These are phyloP conservation scores for Ia io DNA, from an alignment of 2,113 vertebrate species.

Conservation along the genomic window DNA sequence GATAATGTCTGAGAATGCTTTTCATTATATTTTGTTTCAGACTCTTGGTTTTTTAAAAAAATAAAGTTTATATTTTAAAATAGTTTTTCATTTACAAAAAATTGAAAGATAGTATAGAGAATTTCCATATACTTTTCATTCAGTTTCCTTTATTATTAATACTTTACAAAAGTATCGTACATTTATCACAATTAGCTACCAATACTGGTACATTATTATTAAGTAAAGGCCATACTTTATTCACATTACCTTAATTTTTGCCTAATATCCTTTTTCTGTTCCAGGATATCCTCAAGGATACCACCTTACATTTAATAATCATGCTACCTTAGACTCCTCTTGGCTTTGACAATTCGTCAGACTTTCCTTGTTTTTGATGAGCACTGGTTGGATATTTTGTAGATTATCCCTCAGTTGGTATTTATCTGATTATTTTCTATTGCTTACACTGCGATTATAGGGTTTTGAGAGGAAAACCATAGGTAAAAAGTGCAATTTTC, in stretches of 20 bases:
- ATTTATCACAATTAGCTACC: neutral
- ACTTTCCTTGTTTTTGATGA: slow-evolving; percentile 14
- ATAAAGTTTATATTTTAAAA: neutral
- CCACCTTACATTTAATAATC: neutral
- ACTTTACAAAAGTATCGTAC: neutral
- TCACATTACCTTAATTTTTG: neutral
- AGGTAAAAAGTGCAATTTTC: neutral
- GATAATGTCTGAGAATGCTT: slow-evolving; percentile 6
- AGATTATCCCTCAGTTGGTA: neutral
- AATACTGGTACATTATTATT: neutral
- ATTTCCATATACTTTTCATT: neutral
- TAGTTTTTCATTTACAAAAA: neutral
- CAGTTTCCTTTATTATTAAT: neutral
- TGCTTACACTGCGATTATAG: neutral
- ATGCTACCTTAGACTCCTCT: neutral
- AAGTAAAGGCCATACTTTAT: neutral
- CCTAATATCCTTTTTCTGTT: neutral
- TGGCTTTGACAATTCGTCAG: neutral
- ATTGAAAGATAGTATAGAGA: neutral
- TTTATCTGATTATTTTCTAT: neutral
- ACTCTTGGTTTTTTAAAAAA: neutral
- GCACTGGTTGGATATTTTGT: neutral
- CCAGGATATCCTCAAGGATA: neutral
- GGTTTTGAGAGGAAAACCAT: neutral
- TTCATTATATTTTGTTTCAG: slow-evolving; percentile 10